Percentiles rank a stretch among this genome's conserved stretches.
phyloP scores from a whole-genome alignment of 1,140 invertebrate genomes.

The Drosophila lini region DNA sequence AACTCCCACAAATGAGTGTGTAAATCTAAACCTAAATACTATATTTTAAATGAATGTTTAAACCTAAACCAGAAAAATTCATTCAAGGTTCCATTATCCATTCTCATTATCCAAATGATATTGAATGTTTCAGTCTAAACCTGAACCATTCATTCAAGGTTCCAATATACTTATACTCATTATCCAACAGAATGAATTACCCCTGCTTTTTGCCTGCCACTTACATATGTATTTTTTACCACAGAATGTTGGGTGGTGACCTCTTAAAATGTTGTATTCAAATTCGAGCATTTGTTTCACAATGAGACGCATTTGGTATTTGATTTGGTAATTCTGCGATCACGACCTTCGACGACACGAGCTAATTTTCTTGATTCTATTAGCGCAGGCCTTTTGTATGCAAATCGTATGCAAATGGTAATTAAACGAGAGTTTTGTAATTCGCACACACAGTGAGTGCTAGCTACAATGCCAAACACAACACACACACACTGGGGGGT shows the following conservation, averaged over 20 bases:
- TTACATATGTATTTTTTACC: background rate
- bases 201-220: background rate
- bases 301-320: slow-evolving; percentile 1
- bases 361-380: slow-evolving; percentile 42
- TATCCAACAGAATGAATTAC: background rate
- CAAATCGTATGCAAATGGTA: slow-evolving; percentile 72
- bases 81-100: background rate
- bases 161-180: background rate
- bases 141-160: background rate
- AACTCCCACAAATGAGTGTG: background rate
- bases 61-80: background rate
- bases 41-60: background rate
- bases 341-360: slow-evolving; percentile 32
- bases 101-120: background rate
- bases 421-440: slow-evolving; percentile 67
- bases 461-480: background rate
- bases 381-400: slow-evolving; percentile 54
- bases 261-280: slow-evolving; percentile 2
- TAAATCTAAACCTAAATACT: background rate
- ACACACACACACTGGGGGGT: slow-evolving; percentile 45
- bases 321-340: slow-evolving; percentile 11
- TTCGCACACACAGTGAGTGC: slow-evolving; percentile 29
- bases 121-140: background rate
- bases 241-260: background rate
- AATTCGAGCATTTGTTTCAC: slow-evolving; percentile 6